Percentiles rank a stretch among this genome's conserved stretches.
phyloP scores from a whole-genome alignment of 2,888 invertebrate species.

The Drosophila borborema region DNA sequence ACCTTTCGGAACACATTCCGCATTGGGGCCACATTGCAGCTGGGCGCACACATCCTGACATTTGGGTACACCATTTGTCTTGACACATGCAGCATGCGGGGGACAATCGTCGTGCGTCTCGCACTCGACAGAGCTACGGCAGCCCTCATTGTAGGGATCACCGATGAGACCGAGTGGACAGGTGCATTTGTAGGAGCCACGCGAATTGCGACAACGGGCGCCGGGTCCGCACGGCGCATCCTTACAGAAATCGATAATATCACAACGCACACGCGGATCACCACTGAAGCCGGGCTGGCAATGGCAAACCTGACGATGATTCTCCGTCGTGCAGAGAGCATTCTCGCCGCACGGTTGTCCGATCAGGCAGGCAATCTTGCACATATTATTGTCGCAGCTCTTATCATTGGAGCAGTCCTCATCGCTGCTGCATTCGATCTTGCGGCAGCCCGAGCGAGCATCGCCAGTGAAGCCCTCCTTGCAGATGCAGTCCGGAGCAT shows the following conservation, averaged over 20 bases:
- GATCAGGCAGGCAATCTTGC: slow-evolving; percentile 93
- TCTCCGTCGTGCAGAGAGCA: slow-evolving; percentile 93
- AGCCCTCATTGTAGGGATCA: slow-evolving; percentile 93
- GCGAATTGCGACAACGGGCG: slow-evolving; percentile 91
- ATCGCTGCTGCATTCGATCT: slow-evolving; percentile 90
- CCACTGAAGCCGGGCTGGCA: slow-evolving; percentile 96
- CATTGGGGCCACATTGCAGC: slow-evolving; percentile 92
- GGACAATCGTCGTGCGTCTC: slow-evolving; percentile 92
- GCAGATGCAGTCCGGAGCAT: slow-evolving; percentile 91
- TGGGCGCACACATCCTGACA: slow-evolving; percentile 94
- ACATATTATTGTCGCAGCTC: slow-evolving; percentile 92
- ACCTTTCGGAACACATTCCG: slow-evolving; percentile 92
- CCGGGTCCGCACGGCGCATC: slow-evolving; percentile 92
- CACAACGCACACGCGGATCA: slow-evolving; percentile 90
- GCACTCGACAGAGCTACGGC: slow-evolving; percentile 93
- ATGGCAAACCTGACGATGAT: slow-evolving; percentile 91
- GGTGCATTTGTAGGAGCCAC: slow-evolving; percentile 92
- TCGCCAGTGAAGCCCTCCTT: slow-evolving; percentile 93
- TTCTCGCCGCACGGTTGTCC: slow-evolving; percentile 94
- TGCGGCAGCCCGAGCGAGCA: slow-evolving; percentile 91
- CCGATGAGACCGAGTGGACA: slow-evolving; percentile 93
- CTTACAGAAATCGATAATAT: slow-evolving; percentile 91
- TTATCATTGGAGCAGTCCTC: slow-evolving; percentile 93
- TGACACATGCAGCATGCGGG: slow-evolving; percentile 90
- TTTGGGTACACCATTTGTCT: slow-evolving; percentile 90